Evolutionary conservation across 2,797 vertebrate genomes (phyloP).

Genomic region (Chloroceryle inda): DNA sequence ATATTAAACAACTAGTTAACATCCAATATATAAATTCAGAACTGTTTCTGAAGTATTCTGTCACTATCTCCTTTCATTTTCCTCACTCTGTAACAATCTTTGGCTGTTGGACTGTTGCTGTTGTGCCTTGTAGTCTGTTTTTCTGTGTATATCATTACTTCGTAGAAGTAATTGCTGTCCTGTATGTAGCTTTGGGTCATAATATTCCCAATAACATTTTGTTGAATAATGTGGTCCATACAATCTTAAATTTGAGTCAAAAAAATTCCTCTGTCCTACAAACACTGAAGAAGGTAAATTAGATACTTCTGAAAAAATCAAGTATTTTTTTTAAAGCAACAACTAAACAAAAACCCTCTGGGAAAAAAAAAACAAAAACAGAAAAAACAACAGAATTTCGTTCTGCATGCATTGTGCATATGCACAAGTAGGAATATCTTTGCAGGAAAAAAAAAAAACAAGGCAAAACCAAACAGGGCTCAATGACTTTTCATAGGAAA

Average conservation of each 20-base stretch:
- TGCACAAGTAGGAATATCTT: background rate
- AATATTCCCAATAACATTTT: background rate
- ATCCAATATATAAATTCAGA: background rate
- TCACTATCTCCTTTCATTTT: background rate
- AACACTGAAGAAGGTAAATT: background rate
- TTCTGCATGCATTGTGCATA: background rate
- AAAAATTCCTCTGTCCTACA: background rate
- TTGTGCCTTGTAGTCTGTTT: background rate
- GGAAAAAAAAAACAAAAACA: background rate
- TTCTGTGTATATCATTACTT: background rate
- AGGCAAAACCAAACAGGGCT: fast-evolving
- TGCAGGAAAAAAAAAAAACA: background rate
- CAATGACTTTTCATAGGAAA: background rate
- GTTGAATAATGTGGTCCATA: background rate
- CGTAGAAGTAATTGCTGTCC: background rate
- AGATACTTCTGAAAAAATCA: background rate
- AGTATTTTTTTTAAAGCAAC: background rate
- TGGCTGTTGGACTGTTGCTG: background rate
- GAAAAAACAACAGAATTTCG: background rate
- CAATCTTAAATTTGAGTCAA: background rate
- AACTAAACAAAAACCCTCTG: background rate
- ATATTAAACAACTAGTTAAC: background rate
- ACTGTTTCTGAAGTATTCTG: background rate
- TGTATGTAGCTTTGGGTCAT: background rate
- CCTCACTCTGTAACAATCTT: background rate